Base-by-base conservation (phyloP, 1,140 invertebrate species). In the Bombus turneri region DNA sequence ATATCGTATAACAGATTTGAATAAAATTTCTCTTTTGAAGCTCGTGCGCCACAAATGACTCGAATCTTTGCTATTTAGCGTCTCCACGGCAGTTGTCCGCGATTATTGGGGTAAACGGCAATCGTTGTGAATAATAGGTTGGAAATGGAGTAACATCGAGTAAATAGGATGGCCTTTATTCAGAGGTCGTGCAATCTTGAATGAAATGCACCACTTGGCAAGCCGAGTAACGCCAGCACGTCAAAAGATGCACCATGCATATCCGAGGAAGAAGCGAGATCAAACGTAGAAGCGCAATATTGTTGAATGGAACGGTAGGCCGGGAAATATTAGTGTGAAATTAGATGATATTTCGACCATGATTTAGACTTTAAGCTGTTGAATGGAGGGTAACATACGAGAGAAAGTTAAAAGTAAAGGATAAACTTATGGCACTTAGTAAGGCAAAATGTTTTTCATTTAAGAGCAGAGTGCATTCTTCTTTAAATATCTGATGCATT, bases 151-250 rank as follows among this genome's bases (percentile, higher is more conserved):
- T 53, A 69, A 68, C 53, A 39, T 85, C 57, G 77, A 39, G 83
- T 69, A 73, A 73, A 85, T 59, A 34, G 53, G 39, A n/a, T 71
- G 76, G 41, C 68, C 77, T 82, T 81, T 72, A 69, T 73, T 83
- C 85, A 31, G 9, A 62, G 25, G 69, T 10, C 41, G 57, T 53
- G 37, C 81, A 69, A 86, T 89, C 80, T 66, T 90, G 88, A 90
- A 90, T 90, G 88, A 84, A 86, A 77, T 47, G 84, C 62, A 59
- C 73, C 72, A 81, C 73, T 86, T 86, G 87, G 76, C 88, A 89
- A 78, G 83, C 80, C 43, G 18, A 57, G 87, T 86, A 64, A 76
- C 81, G 43, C 31, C 34, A 12, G 28, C 73, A 64, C 10, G 59
- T 64, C 59, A 41, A 43, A 78, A 76, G 53, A 53, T 71, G 39